A percentile compares a stretch with the other conserved stretches of the same genome.
Conservation (phyloP, 2,888 invertebrate species). For the Dynastes tityus region DNA sequence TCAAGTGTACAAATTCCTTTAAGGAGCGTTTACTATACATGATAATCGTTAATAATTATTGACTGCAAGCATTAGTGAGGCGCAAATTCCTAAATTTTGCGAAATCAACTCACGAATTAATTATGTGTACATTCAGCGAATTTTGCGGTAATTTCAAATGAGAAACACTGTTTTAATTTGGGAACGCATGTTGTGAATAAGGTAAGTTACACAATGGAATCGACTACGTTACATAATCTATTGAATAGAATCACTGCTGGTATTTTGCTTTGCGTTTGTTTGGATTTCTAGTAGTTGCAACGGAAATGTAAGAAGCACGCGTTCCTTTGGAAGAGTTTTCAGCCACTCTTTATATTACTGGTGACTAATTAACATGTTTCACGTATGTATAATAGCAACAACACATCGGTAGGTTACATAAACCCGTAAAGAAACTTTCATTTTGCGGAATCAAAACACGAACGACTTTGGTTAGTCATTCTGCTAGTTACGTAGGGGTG, state of each 20-base stretch:
- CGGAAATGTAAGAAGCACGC: slow-evolving; percentile 6
- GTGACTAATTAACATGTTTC: background rate
- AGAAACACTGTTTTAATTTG: background rate
- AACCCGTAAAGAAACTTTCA: background rate
- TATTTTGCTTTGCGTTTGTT: no score
- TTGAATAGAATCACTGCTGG: no score
- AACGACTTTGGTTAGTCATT: background rate
- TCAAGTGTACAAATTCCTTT: background rate
- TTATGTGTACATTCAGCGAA: slow-evolving; percentile 4
- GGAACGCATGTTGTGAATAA: background rate
- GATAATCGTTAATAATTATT: background rate
- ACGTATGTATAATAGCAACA: background rate
- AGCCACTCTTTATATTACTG: background rate
- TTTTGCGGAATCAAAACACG: background rate
- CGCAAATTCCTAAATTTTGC: background rate
- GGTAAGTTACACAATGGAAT: slow-evolving; percentile 20
- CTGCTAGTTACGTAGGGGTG: background rate
- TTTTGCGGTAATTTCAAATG: slow-evolving; percentile 1
- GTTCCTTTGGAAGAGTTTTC: slow-evolving; percentile 1
- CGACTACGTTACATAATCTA: slow-evolving; percentile 15
- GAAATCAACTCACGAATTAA: slow-evolving; percentile 12
- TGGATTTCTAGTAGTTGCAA: background rate
- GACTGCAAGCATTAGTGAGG: background rate
- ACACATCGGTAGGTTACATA: background rate
- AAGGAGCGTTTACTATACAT: background rate